Percentiles rank a stretch among this genome's conserved stretches.
Evolutionary conservation across 1,140 invertebrate species (phyloP).

Genomic region (Eurosta solidaginis): DNA sequence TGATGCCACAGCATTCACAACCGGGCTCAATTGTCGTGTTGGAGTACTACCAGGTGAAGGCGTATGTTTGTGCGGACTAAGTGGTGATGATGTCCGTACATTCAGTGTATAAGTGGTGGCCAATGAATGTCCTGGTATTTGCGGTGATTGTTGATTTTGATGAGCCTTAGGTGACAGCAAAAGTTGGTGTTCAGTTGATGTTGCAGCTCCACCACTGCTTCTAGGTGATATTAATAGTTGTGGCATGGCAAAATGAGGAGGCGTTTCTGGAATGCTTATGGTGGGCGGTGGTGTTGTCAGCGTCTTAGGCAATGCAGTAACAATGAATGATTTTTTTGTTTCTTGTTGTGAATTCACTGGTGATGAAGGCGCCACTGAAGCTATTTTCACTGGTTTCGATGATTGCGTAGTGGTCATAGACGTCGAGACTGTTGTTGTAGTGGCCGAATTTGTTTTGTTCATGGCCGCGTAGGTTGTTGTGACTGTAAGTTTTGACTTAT

Average conservation of each 20-base stretch:
- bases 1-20: slow-evolving; percentile 17
- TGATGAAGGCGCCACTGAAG: slow-evolving; percentile 36
- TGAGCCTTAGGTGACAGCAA: slow-evolving; percentile 36
- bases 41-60: slow-evolving; percentile 41
- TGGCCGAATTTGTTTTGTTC: slow-evolving; percentile 40
- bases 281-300: slow-evolving; percentile 63
- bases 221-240: slow-evolving; percentile 63
- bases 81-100: slow-evolving; percentile 48
- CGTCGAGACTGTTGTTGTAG: slow-evolving; percentile 34
- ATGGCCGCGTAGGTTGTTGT: not conserved
- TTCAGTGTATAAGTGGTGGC: slow-evolving; percentile 41
- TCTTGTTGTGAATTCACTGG: slow-evolving; percentile 16
- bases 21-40: slow-evolving; percentile 46
- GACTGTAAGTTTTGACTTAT: not conserved
- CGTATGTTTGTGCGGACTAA: slow-evolving; percentile 44
- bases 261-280: slow-evolving; percentile 64
- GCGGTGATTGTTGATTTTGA: slow-evolving; percentile 37
- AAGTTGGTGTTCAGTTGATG: slow-evolving; percentile 20
- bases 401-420: not conserved
- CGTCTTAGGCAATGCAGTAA: slow-evolving; percentile 40
- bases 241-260: slow-evolving; percentile 63
- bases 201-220: slow-evolving; percentile 39
- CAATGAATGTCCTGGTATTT: slow-evolving; percentile 38
- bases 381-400: slow-evolving; percentile 23
- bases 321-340: not conserved